These are phyloP conservation scores for Slavum lentiscoides DNA, from an alignment of 2,888 invertebrate genomes.

Conservation along the genomic window DNA sequence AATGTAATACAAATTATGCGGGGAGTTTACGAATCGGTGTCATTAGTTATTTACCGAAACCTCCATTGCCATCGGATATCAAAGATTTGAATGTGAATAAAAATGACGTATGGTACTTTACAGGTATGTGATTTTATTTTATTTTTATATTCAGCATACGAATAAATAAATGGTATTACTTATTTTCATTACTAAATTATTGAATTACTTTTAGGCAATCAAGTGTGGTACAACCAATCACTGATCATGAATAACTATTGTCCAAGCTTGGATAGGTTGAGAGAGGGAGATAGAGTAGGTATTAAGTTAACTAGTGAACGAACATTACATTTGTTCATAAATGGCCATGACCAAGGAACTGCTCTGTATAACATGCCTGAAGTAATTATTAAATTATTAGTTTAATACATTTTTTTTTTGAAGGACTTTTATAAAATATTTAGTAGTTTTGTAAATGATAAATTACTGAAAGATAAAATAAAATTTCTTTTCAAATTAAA, in stretches of 20 bases:
- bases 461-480: too few relatives aligned
- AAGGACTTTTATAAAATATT: too few relatives aligned
- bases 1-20: constrained; percentile 68
- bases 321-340: constrained; percentile 74
- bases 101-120: constrained; percentile 53
- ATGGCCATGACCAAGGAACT: constrained; percentile 79
- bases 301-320: constrained; percentile 73
- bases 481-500: too few relatives aligned
- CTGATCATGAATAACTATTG: constrained; percentile 72
- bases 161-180: too few relatives aligned
- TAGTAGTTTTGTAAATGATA: too few relatives aligned
- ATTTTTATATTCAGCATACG: neutral
- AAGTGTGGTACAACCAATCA: constrained; percentile 70
- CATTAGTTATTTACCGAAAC: constrained; percentile 67
- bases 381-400: constrained; percentile 58
- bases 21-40: constrained; percentile 81
- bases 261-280: constrained; percentile 78
- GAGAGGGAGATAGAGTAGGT: constrained; percentile 77
- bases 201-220: constrained; percentile 63
- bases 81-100: constrained; percentile 43
- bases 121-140: constrained; percentile 39
- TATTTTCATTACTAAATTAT: constrained; percentile 6
- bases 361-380: constrained; percentile 78
- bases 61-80: constrained; percentile 60
- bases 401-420: too few relatives aligned